Base-by-base conservation (phyloP, 2,888 invertebrate species). In the Sinodicranocentrus sp. region DNA sequence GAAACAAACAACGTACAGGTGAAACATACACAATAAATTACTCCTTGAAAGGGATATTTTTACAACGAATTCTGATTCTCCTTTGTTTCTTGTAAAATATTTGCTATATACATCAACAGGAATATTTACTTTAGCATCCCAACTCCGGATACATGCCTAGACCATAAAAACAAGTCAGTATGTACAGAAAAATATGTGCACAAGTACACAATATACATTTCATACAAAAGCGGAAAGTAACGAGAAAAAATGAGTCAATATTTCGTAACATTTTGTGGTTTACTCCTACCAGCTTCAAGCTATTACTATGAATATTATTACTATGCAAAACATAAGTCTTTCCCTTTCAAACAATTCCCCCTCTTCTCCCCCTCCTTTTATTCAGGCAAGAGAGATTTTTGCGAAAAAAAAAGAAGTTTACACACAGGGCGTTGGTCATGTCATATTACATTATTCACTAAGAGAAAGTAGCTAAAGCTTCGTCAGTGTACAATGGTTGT, bases 401-500 rank as follows among this genome's bases (percentile, higher is more conserved):
- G 6, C 57, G 17, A 13, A 54, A 54, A 54, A 43, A 43, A 43
- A 43, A 43, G 21, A 59, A 59, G 59, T 59, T 59, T 59, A 26
- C 39, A 57, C 21, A 71, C 54, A 71, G 57, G 57, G 71, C 71
- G 57, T 48, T 71, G 71, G 71, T 59, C 57, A 57, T 39, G 71
- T 71, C 71, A 71, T 43, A 43, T 70, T 70, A 70, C 26, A 70
- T 70, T 48, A 68, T 70, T 70, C 52, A 70, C 17, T 48, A 26
- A 33, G 33, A 10, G 33, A 33, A 33, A 33, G 33, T 33, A 33
- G 33, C n/a, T 33, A 3, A 3, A 19, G 17, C 52, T 52, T 52
- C 52, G 19, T 52, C 52, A 39, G 5, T 44, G 10, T 8, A n/a
- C n/a, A 44, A 13, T 44, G n/a, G 44, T 44, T 17, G 33, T 48